Base-by-base conservation (phyloP, 23 tunicate genomes). In the Botrylloides violaceus region DNA sequence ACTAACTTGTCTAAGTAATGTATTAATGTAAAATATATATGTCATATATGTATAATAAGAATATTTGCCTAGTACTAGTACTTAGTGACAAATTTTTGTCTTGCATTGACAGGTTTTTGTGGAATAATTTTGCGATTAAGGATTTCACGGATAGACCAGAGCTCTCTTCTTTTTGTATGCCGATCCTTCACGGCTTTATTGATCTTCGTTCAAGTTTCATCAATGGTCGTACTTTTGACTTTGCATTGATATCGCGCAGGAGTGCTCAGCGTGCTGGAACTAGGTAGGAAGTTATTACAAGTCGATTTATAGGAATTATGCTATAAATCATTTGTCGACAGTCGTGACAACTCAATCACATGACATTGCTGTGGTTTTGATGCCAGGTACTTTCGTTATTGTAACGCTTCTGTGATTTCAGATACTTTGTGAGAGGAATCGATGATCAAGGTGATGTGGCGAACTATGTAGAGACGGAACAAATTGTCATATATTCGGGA, bases 381-480 rank as follows among this genome's bases (percentile, higher is more conserved):
- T n/a, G n/a, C n/a, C n/a, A n/a, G n/a, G n/a, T n/a, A n/a, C n/a
- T n/a, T n/a, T n/a, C n/a, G n/a, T n/a, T n/a, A n/a, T n/a, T n/a
- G n/a, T n/a, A n/a, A n/a, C n/a, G n/a, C n/a, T n/a, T 59, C 28
- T 59, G 6, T 7, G 7, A 7, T 63, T 68, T 27, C 57, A 34
- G 63, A 12, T 85, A 94, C 73, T 77, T 77, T 70, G 88, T 85
- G 3, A 59, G 98, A 20, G 99, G 99, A 5, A 60, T 83, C 24
- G 92, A 95, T 74, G 58, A 34, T 26, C 37, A 78, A 19, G 99
- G 99, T 22, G 74, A 95, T 49, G 92, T 81, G 27, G 99, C 99
- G 27, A 95, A 95, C 59, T 95, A 72, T 75, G 99, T 95, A 34
- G 99, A 95, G 56, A 95, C 99, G 0, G 99, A 95, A 49, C 99